Base-by-base conservation (phyloP, 2,797 vertebrate species). In the Darevskia mixta region DNA sequence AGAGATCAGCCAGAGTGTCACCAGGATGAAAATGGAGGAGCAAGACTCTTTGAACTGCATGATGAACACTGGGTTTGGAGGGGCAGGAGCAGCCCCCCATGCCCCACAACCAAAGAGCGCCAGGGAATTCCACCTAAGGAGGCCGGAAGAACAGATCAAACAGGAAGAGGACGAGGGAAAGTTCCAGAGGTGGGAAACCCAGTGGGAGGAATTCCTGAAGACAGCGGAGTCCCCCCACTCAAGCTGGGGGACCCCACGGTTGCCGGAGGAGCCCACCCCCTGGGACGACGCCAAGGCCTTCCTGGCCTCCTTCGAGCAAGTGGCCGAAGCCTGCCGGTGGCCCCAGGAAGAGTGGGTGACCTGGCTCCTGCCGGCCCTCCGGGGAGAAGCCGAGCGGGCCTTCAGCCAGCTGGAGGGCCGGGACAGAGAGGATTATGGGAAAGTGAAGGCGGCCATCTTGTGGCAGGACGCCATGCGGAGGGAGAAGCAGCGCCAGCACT, bases 1-100 rank as follows among this genome's bases (percentile, higher is more conserved):
- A 15, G 58, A 35, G 41, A 69, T 20, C 17, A 5, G 15, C 61
- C 66, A 1, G 3, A 18, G 17, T 17, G 38, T n/a, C 18, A 8
- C 27, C 29, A n/a, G 29, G 66, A 82, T 82, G 81, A 71, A 82
- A 82, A 82, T 49, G 81, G 81, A 82, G 35, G 81, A 82, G 17
- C 66, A 69, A 45, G 66, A 69, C 27, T 18, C 15, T 1, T 8
- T 4, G 10, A 69, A 27, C 41, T 20, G 27, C 66, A 18, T 41
- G 3, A 2, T 32, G 17, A 71, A 49, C 29, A 43, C n/a, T 32
- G 67, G 43, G 3, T 71, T 49, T 7, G 66, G 69, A 43, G 38
- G 80, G 43, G 25, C 2, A 2, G 61, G 61, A 18, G 38, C 6
- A 45, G 13, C 38, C 0, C 35, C 80, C 43, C 67, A 20, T 11